Base-by-base conservation (phyloP, 2,113 vertebrate species). In the Sminthopsis crassicaudata region DNA sequence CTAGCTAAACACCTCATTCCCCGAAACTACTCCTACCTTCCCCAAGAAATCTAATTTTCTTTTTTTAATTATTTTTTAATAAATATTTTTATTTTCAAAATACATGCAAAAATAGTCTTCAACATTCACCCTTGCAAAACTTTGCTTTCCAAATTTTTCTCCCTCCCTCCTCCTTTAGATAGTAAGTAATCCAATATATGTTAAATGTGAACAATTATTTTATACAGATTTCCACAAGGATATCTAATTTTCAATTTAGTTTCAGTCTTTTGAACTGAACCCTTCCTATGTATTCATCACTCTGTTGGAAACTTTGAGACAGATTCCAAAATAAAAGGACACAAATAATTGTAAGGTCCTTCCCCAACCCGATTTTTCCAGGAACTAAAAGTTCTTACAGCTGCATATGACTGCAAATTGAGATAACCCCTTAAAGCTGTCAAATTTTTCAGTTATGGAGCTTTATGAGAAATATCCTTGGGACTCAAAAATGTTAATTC, bases 161-260 rank as follows among this genome's bases (percentile, higher is more conserved):
- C 50, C 50, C 9, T 11, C 50, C 6, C 9, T 51, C 50, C 50
- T 51, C 50, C 50, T 11, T 51, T 51, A 51, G 50, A 51, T 51
- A 51, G 50, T 51, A 51, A 51, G 50, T 51, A 51, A 51, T 51
- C 0, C 50, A 51, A 51, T 51, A 0, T 51, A 51, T 51, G 9
- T 51, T 51, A 51, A 51, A 51, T 9, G 10, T 11, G 50, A 8
- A 51, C 50, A 51, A 51, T 51, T 51, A 51, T 51, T 51, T 9
- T 51, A 51, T 9, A 51, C 50, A 51, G 50, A 51, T 51, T 51
- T 51, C 50, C 50, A 51, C 50, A 51, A 51, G 50, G 50, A 93
- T 92, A 90, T 76, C 94, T 90, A 90, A 89, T 94, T 94, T 84
- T 97, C 67, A 8, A 94, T 93, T 96, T 94, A 95, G 94, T 96